Percentiles rank a stretch among this genome's conserved stretches.
Evolutionary conservation across 2,113 vertebrate genomes (phyloP).

Genomic region (Apodemus speciosus): DNA sequence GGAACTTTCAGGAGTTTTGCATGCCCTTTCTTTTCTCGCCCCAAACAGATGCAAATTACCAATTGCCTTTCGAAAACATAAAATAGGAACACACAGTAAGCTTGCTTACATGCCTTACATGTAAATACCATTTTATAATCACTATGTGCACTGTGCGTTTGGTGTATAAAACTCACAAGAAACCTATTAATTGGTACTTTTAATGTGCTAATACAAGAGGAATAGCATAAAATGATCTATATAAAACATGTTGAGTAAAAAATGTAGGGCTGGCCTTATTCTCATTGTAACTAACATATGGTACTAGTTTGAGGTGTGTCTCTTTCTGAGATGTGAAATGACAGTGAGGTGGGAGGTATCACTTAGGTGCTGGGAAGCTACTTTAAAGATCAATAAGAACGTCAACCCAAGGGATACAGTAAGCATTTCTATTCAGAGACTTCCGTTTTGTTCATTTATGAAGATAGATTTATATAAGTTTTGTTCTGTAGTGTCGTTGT

Average conservation of each 20-base stretch:
- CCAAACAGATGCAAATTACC: not conserved
- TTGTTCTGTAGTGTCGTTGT: not conserved
- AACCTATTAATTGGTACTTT: not conserved
- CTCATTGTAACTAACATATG: not conserved
- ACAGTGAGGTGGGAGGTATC: not conserved
- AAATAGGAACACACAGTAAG: constrained; percentile 10
- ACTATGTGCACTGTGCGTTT: not conserved
- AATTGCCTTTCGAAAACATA: not conserved
- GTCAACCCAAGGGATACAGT: not conserved
- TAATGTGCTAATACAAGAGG: not conserved
- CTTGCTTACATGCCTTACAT: not conserved
- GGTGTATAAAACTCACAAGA: not conserved
- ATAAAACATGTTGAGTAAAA: constrained; percentile 7
- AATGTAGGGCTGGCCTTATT: not conserved
- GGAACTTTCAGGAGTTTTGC: not conserved
- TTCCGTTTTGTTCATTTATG: not conserved
- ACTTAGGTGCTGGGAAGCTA: not conserved
- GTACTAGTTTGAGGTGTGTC: not conserved
- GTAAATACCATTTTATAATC: not conserved
- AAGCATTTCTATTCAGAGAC: constrained; percentile 1
- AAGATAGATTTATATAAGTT: not conserved
- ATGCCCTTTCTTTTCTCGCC: not conserved
- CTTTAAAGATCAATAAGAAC: constrained; percentile 8
- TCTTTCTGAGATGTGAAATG: constrained; percentile 6
- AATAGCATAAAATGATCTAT: not conserved